These are phyloP conservation scores for Scalopus aquaticus DNA, from an alignment of 2,113 vertebrate species.

Conservation along the genomic window DNA sequence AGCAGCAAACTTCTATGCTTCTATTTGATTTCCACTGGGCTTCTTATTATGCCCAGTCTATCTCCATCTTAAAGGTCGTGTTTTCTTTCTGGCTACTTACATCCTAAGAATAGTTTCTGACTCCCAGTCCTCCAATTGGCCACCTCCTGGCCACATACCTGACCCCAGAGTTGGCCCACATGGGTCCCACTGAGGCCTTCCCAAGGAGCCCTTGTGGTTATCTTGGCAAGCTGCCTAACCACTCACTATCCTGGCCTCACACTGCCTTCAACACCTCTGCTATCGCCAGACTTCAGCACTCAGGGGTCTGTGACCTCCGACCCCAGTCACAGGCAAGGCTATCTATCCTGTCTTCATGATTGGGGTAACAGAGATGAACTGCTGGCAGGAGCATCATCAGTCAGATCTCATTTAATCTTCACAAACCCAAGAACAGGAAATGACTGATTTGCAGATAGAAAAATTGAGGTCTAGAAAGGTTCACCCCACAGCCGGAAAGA, in stretches of 20 bases:
- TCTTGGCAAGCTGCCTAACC: background rate
- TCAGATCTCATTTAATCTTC: background rate
- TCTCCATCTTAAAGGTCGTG: background rate
- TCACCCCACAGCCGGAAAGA: background rate
- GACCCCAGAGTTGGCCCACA: background rate
- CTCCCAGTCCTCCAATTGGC: background rate
- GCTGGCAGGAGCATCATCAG: background rate
- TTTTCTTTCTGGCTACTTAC: background rate
- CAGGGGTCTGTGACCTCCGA: background rate
- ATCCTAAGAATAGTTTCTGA: background rate
- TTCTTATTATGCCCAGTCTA: background rate
- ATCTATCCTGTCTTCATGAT: background rate
- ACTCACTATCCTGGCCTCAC: background rate
- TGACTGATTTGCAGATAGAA: background rate
- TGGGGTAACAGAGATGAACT: background rate
- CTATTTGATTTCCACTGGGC: background rate
- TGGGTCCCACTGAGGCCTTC: background rate
- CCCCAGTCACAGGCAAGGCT: no score
- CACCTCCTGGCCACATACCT: background rate
- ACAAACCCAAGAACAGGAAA: background rate
- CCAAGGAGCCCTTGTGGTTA: background rate
- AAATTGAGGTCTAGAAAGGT: background rate
- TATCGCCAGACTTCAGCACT: no score
- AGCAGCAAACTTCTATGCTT: background rate
- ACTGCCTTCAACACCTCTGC: rapidly evolving